Evolutionary conservation across 2,113 vertebrate species (phyloP), one percentile per base, ranked within the genome.

Genomic region (Poicephalus meyeri): DNA sequence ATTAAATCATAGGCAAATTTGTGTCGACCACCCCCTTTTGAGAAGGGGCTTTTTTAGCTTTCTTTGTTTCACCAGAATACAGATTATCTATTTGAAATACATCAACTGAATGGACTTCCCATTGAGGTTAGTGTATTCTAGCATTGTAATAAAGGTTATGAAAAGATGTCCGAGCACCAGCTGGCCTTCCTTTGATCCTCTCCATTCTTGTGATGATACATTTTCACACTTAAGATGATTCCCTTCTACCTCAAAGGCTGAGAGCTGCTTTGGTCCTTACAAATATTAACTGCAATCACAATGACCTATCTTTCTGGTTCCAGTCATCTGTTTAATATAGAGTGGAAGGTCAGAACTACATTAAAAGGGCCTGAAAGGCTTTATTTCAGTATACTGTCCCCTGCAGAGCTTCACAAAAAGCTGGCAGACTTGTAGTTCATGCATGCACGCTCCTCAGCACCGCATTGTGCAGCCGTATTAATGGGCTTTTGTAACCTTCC

Each of bases 161-260:
- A 97, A 97, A 96, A 96, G 96, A 96, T 96, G 91, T 95, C 91
- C 83, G 83, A 96, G 95, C 92, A 97, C 96, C 96, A 96, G 96
- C 96, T 97, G 95, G 96, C 96, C 86, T 94, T 86, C 96, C 95
- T 96, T 97, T 97, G 95, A 96, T 96, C 95, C 93, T 94, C 88
- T 94, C 93, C 91, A 94, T 96, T 96, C 95, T 96, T 96, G 92
- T 93, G 95, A 96, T 89, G 96, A 96, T 97, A 97, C 95, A 94
- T 96, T 96, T 96, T 96, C 96, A 97, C 96, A 96, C 96, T 97
- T 96, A 96, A 95, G 96, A 96, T 95, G 83, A 95, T 96, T 96
- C 93, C 63, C 93, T 95, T 96, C 93, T 94, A 95, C 95, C 95
- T 97, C 95, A 97, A 96, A 97, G 96, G 92, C 95, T 93, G 86